phyloP scores from a whole-genome alignment of 2,113 vertebrate genomes.

The Burhinus oedicnemus region DNA sequence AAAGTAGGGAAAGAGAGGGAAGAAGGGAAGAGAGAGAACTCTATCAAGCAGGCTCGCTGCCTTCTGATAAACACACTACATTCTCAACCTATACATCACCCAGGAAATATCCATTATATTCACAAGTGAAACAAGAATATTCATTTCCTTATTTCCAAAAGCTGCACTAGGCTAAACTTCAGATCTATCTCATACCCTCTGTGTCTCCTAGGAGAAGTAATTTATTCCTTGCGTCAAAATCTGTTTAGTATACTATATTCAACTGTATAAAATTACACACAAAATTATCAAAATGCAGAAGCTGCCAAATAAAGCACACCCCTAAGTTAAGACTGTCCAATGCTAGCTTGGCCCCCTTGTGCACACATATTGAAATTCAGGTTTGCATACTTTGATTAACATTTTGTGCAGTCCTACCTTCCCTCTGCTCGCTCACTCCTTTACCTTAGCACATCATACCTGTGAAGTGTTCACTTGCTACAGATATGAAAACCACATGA shows the following conservation, averaged over 20 bases:
- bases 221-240: not conserved
- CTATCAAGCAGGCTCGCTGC: not conserved
- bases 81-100: not conserved
- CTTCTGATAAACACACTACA: constrained; percentile 17
- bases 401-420: not conserved
- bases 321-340: not conserved
- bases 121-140: not conserved
- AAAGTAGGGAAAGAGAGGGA: not conserved
- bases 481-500: not conserved
- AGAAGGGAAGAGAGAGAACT: constrained; percentile 4
- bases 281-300: not conserved
- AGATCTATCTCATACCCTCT: not conserved
- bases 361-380: not conserved
- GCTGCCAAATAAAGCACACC: not conserved
- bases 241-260: not conserved
- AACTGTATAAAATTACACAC: not conserved
- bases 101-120: not conserved
- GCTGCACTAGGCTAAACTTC: not conserved
- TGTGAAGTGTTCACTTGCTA: not conserved
- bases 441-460: not conserved
- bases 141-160: not conserved
- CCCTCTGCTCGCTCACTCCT: not conserved
- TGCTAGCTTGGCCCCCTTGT: not conserved
- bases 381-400: not conserved
- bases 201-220: not conserved